Percentiles rank a stretch among this genome's conserved stretches.
Evolutionary conservation across 2,113 vertebrate species (phyloP).

Genomic region (Prunella himalayana): DNA sequence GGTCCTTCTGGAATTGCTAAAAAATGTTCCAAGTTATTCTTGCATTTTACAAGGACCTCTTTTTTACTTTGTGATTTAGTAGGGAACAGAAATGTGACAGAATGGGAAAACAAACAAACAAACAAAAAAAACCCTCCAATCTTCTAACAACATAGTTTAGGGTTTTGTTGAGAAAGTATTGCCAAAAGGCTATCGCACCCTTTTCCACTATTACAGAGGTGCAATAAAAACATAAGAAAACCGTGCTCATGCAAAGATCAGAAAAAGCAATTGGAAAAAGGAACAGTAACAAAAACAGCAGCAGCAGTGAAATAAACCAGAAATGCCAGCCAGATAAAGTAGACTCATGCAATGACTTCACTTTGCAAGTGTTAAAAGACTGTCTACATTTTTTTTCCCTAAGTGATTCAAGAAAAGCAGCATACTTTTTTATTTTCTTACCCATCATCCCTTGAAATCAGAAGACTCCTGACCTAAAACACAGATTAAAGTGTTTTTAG

Average conservation of each 20-base stretch:
- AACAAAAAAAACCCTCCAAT: neutral
- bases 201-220: neutral
- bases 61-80: neutral
- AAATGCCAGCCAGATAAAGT: neutral
- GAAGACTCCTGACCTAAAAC: neutral
- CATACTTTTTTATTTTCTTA: neutral
- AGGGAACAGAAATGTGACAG: neutral
- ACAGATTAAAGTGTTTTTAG: neutral
- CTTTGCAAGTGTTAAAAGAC: neutral
- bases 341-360: neutral
- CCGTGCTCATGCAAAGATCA: neutral
- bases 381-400: neutral
- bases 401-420: neutral
- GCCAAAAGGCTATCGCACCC: neutral
- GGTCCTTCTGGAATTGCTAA: neutral
- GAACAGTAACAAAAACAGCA: neutral
- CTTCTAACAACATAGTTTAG: neutral
- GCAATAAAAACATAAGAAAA: neutral
- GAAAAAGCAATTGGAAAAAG: neutral
- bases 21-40: neutral
- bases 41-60: neutral
- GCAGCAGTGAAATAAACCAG: neutral
- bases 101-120: neutral
- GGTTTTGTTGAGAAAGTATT: neutral
- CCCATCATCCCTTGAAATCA: neutral